phyloP scores from a whole-genome alignment of 2,888 invertebrate species.

The Drosophila austrosaltans region DNA sequence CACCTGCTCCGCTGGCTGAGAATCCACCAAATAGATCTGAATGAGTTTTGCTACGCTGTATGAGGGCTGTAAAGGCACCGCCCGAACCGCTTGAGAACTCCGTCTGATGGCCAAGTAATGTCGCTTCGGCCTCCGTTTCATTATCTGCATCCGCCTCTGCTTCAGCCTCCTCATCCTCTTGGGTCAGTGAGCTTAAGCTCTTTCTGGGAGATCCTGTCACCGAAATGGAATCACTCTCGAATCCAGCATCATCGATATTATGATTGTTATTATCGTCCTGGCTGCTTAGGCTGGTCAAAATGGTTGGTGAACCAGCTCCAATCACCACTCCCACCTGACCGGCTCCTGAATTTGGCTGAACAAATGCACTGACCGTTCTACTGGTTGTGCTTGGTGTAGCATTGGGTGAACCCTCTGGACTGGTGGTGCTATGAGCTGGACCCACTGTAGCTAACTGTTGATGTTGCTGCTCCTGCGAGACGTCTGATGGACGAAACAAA shows the following conservation, averaged over 20 bases:
- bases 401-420: constrained; percentile 87
- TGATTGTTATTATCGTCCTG: constrained; percentile 82
- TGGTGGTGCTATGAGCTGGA: constrained; percentile 88
- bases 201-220: constrained; percentile 84
- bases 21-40: constrained; percentile 83
- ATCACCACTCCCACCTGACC: constrained; percentile 69
- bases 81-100: constrained; percentile 61
- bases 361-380: constrained; percentile 60
- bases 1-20: constrained; percentile 61
- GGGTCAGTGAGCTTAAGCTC: constrained; percentile 84
- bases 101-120: constrained; percentile 22
- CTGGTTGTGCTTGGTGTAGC: constrained; percentile 62
- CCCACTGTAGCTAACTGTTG: constrained; percentile 78
- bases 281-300: constrained; percentile 64
- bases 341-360: constrained; percentile 62
- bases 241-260: constrained; percentile 83
- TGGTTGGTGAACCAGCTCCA: constrained; percentile 80
- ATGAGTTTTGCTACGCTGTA: constrained; percentile 83
- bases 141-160: constrained; percentile 47
- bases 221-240: constrained; percentile 84
- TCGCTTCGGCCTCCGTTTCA: constrained; percentile 46
- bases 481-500: constrained; percentile 1
- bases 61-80: constrained; percentile 83
- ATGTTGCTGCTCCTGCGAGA: constrained; percentile 46
- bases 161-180: constrained; percentile 80